A percentile compares a stretch with the other conserved stretches of the same genome.
These are phyloP conservation scores for Syngnathoides biaculeatus DNA, from an alignment of 2,113 vertebrate genomes.

Conservation along the genomic window DNA sequence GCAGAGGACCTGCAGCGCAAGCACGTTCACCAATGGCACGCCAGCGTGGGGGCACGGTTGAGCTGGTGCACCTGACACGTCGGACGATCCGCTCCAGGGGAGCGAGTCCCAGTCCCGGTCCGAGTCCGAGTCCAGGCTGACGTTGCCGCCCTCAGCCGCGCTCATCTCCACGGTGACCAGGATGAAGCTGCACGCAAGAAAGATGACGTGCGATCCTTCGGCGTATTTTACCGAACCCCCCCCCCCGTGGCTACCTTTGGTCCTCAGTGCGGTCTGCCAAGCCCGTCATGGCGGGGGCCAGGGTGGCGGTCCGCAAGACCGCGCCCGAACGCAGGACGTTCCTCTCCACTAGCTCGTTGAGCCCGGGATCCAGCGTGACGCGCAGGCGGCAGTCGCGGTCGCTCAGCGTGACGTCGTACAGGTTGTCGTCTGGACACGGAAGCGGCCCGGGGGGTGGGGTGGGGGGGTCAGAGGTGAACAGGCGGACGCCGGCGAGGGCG, in stretches of 20 bases:
- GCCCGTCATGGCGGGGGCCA: constrained; percentile 31
- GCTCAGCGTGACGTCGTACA: constrained; percentile 69
- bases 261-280: background rate
- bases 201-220: background rate
- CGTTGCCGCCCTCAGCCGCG: background rate
- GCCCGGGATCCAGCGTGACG: constrained; percentile 64
- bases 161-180: constrained; percentile 33
- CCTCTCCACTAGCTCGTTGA: constrained; percentile 63
- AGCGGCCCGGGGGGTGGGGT: background rate
- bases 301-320: constrained; percentile 37
- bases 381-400: constrained; percentile 67
- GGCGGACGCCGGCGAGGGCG: background rate
- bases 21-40: background rate
- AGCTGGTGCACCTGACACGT: constrained; percentile 25
- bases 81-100: constrained; percentile 49
- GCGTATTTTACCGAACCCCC: too few relatives aligned
- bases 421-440: constrained; percentile 38
- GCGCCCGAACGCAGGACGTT: constrained; percentile 51
- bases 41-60: background rate
- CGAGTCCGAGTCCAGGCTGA: background rate
- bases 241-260: background rate
- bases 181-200: constrained; percentile 32
- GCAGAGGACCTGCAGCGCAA: constrained; percentile 45
- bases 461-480: background rate
- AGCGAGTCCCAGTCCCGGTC: constrained; percentile 19